These are phyloP conservation scores for Belgica antarctica DNA, from an alignment of 2,888 invertebrate genomes.

Conservation along the genomic window DNA sequence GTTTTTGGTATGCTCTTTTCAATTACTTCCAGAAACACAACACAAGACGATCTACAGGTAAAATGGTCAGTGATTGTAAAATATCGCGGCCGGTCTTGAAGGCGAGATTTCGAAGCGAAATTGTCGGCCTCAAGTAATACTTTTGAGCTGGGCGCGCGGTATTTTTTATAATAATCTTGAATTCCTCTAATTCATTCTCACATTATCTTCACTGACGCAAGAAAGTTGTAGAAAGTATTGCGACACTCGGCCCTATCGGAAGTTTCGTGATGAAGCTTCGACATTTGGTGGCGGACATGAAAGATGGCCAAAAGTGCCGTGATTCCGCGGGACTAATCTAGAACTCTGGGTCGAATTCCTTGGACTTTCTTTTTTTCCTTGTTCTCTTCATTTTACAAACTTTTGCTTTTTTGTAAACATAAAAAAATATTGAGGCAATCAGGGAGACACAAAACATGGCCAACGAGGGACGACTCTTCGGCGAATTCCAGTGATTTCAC, in stretches of 20 bases:
- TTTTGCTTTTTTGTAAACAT: neutral
- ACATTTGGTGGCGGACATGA: neutral
- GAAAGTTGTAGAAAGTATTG: conserved; percentile 41
- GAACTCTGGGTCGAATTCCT: neutral
- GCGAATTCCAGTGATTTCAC: no score
- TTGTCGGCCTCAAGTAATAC: neutral
- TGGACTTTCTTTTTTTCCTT: conserved; percentile 6
- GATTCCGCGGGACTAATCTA: conserved; percentile 35
- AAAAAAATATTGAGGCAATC: conserved; percentile 23
- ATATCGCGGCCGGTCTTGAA: neutral
- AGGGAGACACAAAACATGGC: neutral
- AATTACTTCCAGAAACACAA: conserved; percentile 77
- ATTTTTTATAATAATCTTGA: neutral
- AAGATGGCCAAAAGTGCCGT: conserved; percentile 27
- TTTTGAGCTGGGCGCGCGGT: neutral
- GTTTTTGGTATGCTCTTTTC: conserved; percentile 88
- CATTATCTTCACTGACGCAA: conserved; percentile 24
- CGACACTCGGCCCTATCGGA: conserved; percentile 4
- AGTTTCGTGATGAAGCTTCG: no score
- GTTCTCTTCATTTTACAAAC: neutral
- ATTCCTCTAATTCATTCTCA: neutral
- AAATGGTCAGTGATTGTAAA: conserved; percentile 13
- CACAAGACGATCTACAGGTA: conserved; percentile 59
- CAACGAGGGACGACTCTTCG: no score
- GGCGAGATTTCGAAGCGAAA: conserved; percentile 16